Base-by-base conservation (phyloP, 2,113 vertebrate genomes). In the Nothocercus julius region DNA sequence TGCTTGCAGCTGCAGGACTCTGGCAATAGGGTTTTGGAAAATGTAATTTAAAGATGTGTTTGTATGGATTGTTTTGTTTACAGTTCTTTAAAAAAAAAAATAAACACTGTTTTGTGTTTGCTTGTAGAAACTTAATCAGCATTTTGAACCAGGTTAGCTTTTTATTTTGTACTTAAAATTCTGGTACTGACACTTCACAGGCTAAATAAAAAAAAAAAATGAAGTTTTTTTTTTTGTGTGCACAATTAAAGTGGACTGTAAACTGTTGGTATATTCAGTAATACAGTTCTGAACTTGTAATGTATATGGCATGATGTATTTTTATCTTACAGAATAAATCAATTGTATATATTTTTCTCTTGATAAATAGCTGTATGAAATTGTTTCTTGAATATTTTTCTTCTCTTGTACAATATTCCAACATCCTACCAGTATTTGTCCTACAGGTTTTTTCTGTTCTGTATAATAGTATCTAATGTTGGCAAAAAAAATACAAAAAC, bases 271-370 rank as follows among this genome's bases (percentile, higher is more conserved):
- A 88, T 95, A 96, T 95, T 95, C 98, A 96, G 97, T 98, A 92
- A 98, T 92, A 98, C 98, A 98, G 99, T 98, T 98, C 98, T 98
- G 98, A 98, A 98, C 98, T 98, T 98, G 98, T 98, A 98, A 98
- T 99, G 99, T 99, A 99, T 98, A 99, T 99, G 99, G 99, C 99
- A 99, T 98, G 98, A 98, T 99, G 99, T 99, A 99, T 99, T 99
- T 99, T 99, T 99, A 99, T 99, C 98, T 98, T 98, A 98, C 98
- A 98, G 98, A 99, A 98, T 98, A 98, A 99, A 98, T 99, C 98
- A 98, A 99, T 98, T 99, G 99, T 99, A 99, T 99, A 99, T 99
- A 99, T 98, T 99, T 99, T 99, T 98, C 97, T 99, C 99, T 98
- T 98, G 98, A 99, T 98, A 99, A 99, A 99, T 99, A 99, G 98